Evolutionary conservation across 92 coral and sea anemone genomes (phyloP).

Genomic region (Virgularia gustaviana): DNA sequence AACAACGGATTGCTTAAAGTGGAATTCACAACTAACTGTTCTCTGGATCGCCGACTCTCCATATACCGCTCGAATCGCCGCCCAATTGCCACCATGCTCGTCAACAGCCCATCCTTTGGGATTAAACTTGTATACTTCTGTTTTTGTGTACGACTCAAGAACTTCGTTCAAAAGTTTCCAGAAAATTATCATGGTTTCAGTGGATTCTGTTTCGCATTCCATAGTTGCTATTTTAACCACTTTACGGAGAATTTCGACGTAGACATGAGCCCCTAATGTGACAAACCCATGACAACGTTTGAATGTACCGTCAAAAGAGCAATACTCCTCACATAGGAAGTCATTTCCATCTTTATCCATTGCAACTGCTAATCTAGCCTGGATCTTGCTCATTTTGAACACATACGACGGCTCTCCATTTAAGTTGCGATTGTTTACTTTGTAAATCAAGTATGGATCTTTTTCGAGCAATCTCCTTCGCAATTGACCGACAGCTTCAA

Average conservation of each 20-base stretch:
- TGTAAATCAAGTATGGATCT: constrained; percentile 19
- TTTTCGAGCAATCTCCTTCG: background rate
- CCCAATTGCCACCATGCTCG: constrained; percentile 45
- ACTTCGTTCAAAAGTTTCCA: constrained; percentile 38
- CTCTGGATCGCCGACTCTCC: constrained; percentile 16
- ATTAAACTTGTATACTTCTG: constrained; percentile 32
- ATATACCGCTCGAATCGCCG: constrained; percentile 1
- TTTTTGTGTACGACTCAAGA: background rate
- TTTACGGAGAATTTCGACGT: constrained; percentile 3
- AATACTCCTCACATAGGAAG: constrained; percentile 21
- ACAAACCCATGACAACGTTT: constrained; percentile 36
- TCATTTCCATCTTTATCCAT: constrained; percentile 16
- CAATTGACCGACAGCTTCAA: constrained; percentile 15
- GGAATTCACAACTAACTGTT: constrained; percentile 37
- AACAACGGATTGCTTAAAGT: constrained; percentile 29
- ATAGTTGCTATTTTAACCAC: constrained; percentile 30
- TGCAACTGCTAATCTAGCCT: constrained; percentile 4
- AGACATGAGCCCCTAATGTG: constrained; percentile 31
- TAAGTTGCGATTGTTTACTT: constrained; percentile 1
- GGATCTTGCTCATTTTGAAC: constrained; percentile 33
- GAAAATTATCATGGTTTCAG: constrained; percentile 20
- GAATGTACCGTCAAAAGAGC: constrained; percentile 37
- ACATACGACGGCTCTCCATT: constrained; percentile 11
- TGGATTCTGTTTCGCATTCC: constrained; percentile 23
- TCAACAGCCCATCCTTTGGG: constrained; percentile 42